These are phyloP conservation scores for Elymnias hypermnestra DNA, from an alignment of 1,140 invertebrate species.

Conservation along the genomic window DNA sequence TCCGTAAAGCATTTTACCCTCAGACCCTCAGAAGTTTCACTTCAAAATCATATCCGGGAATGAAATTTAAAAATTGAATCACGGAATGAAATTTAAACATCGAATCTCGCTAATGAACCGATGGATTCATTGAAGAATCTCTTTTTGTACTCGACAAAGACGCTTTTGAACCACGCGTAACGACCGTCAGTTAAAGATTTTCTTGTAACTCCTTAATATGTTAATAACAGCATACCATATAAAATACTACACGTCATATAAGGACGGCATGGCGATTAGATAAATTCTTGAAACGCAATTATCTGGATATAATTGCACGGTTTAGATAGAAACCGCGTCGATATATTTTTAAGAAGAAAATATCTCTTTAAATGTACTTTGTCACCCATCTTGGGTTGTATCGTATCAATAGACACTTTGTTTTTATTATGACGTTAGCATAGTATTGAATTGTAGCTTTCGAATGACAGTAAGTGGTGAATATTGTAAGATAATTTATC, in stretches of 20 bases:
- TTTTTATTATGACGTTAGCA: no score
- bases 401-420: no score
- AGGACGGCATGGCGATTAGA: constrained; percentile 11
- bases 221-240: constrained; percentile 9
- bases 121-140: not conserved
- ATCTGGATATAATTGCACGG: constrained; percentile 7
- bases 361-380: constrained; percentile 5
- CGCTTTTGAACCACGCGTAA: not conserved
- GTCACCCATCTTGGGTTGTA: no score
- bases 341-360: constrained; percentile 5
- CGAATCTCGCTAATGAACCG: constrained; percentile 1
- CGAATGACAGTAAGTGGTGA: no score
- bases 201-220: constrained; percentile 3
- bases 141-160: not conserved
- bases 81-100: not conserved
- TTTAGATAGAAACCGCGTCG: constrained; percentile 5
- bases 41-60: no score
- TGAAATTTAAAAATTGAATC: no score
- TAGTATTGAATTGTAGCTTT: no score
- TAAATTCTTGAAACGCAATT: constrained; percentile 9
- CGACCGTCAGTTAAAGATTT: not conserved
- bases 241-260: constrained; percentile 9
- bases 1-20: no score
- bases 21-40: no score
- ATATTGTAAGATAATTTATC: no score